Percentiles rank a stretch among this genome's conserved stretches.
Evolutionary conservation across 1,140 invertebrate species (phyloP).

Genomic region (Varroa destructor): DNA sequence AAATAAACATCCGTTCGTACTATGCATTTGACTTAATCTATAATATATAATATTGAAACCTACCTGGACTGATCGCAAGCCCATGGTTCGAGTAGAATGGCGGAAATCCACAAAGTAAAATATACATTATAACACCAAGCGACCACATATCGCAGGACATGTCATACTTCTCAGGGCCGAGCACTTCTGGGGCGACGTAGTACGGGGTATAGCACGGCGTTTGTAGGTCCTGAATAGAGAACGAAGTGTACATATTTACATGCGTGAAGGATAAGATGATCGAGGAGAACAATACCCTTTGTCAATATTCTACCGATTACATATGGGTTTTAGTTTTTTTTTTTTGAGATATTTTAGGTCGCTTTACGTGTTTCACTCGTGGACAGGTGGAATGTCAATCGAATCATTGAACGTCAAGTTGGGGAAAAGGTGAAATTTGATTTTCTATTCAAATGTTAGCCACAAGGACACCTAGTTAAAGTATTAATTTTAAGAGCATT

Average conservation of each 20-base stretch:
- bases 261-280: conserved; percentile 46
- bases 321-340: too few species aligned
- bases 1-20: not conserved
- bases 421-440: too few species aligned
- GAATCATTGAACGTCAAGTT: too few species aligned
- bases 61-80: conserved; percentile 55
- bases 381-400: too few species aligned
- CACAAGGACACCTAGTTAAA: too few species aligned
- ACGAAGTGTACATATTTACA: too few species aligned
- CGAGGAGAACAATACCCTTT: conserved; percentile 28
- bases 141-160: conserved; percentile 97
- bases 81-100: conserved; percentile 97
- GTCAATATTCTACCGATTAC: too few species aligned
- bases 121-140: conserved; percentile 94
- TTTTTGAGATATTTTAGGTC: too few species aligned
- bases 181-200: conserved; percentile 91
- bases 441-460: too few species aligned
- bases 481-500: too few species aligned
- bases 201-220: conserved; percentile 98
- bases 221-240: conserved; percentile 60
- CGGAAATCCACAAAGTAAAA: conserved; percentile 91
- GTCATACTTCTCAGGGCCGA: conserved; percentile 94
- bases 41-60: not conserved
- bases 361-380: too few species aligned
- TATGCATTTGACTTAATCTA: not conserved